These are phyloP conservation scores for Meandrina meandrites DNA, from an alignment of 92 coral and sea anemone genomes.

Conservation along the genomic window DNA sequence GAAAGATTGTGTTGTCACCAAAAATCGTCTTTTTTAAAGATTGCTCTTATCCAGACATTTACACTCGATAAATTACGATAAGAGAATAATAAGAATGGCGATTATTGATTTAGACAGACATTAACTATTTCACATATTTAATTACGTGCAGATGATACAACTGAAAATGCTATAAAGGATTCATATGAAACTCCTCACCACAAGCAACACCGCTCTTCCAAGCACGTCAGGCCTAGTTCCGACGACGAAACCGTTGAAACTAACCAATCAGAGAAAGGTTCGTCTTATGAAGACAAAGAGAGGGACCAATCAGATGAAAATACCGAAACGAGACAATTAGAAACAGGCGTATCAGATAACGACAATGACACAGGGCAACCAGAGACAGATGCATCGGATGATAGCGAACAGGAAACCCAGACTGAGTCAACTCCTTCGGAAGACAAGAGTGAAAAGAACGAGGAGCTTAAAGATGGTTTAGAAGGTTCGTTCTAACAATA, in stretches of 20 bases:
- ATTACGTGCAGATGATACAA: slow-evolving; percentile 37
- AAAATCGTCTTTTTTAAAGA: no score
- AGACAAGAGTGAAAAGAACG: slow-evolving; percentile 36
- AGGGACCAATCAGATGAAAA: slow-evolving; percentile 6
- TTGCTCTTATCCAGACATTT: no score
- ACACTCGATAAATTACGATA: no score
- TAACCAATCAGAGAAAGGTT: slow-evolving; percentile 3
- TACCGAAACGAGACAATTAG: slow-evolving; percentile 7
- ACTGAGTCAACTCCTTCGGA: not conserved
- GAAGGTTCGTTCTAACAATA: slow-evolving; percentile 25
- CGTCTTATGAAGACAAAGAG: slow-evolving; percentile 3
- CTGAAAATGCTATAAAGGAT: slow-evolving; percentile 53
- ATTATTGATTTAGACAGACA: not conserved
- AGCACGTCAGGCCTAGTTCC: slow-evolving; percentile 6
- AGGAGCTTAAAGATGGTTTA: slow-evolving; percentile 43
- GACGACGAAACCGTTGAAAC: not conserved
- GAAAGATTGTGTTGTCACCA: no score
- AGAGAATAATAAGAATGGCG: not conserved
- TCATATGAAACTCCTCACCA: not conserved
- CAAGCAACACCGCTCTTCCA: not conserved
- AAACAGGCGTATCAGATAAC: slow-evolving; percentile 25
- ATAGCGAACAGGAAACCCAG: slow-evolving; percentile 1
- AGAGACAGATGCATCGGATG: slow-evolving; percentile 17
- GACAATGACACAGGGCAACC: slow-evolving; percentile 1
- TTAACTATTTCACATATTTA: not conserved